phyloP scores from a whole-genome alignment of 2,797 vertebrate species.

The Catostomus latipinnis region DNA sequence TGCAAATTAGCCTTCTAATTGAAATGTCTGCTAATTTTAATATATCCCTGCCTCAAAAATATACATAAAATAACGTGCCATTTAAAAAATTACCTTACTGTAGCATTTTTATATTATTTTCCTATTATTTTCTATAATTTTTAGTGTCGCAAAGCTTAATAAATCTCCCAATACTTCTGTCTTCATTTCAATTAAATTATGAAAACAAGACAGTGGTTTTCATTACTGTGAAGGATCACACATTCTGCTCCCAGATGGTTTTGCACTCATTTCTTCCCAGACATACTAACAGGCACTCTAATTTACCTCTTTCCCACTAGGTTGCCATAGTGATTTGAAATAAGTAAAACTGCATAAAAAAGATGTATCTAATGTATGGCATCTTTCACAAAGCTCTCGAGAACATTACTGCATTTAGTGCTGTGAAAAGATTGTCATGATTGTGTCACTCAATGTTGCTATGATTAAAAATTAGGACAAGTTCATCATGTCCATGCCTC shows the following conservation, averaged over 20 bases:
- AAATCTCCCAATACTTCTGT: background rate
- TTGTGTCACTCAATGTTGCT: background rate
- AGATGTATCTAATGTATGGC: constrained; percentile 2
- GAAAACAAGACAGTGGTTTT: constrained; percentile 16
- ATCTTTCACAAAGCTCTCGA: background rate
- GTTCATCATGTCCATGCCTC: background rate
- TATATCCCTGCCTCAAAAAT: too few relatives aligned
- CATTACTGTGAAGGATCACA: constrained; percentile 8
- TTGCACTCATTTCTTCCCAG: constrained; percentile 18
- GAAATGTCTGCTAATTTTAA: too few relatives aligned
- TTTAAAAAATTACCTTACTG: too few relatives aligned
- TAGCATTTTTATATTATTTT: too few relatives aligned
- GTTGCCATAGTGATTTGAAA: constrained; percentile 4
- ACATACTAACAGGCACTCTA: background rate
- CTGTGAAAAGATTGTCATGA: background rate
- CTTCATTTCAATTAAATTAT: background rate
- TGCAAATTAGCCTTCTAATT: too few relatives aligned
- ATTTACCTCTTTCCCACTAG: background rate
- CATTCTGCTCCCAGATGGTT: background rate
- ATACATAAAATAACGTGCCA: too few relatives aligned
- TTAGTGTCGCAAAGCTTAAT: background rate
- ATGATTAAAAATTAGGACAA: background rate
- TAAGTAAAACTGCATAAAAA: constrained; percentile 1
- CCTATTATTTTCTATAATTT: background rate
- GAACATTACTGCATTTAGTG: constrained; percentile 11